Evolutionary conservation across 2,888 invertebrate genomes (phyloP).

Genomic region (Pammene aurita): DNA sequence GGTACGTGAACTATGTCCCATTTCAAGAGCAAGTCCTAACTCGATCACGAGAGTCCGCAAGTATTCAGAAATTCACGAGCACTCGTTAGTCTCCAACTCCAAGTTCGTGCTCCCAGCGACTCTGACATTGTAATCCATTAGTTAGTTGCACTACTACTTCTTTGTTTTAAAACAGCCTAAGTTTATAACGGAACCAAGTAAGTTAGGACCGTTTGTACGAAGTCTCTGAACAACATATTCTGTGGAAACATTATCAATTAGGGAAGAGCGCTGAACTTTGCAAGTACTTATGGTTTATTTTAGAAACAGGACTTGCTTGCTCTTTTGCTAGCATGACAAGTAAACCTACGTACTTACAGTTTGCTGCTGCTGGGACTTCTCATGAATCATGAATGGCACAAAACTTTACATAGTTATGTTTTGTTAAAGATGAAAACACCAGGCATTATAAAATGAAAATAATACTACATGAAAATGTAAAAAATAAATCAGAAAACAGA

Average conservation of each 20-base stretch:
- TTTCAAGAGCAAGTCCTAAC: constrained; percentile 7
- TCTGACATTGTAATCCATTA: constrained; percentile 21
- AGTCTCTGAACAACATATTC: neutral
- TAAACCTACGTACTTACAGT: neutral
- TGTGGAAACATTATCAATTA: constrained; percentile 17
- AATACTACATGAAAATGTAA: too few relatives aligned
- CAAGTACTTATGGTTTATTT: constrained; percentile 7
- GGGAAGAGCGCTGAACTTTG: constrained; percentile 4
- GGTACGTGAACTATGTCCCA: neutral
- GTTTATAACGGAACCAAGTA: neutral
- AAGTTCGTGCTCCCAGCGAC: constrained; percentile 4
- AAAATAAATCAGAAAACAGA: too few relatives aligned
- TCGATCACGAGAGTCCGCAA: constrained; percentile 8
- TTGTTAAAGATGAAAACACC: too few relatives aligned
- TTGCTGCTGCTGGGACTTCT: neutral
- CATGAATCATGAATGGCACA: neutral
- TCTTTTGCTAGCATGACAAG: neutral
- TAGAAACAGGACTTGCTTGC: neutral
- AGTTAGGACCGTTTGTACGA: neutral
- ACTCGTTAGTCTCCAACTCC: constrained; percentile 20
- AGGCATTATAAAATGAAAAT: too few relatives aligned
- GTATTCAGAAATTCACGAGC: constrained; percentile 27
- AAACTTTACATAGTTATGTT: too few relatives aligned
- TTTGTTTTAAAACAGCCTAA: neutral
- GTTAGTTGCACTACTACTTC: constrained; percentile 8